Evolutionary conservation across 2,113 vertebrate genomes (phyloP), one percentile per base, ranked within the genome.

Genomic region (Zosterops hypoxanthus): DNA sequence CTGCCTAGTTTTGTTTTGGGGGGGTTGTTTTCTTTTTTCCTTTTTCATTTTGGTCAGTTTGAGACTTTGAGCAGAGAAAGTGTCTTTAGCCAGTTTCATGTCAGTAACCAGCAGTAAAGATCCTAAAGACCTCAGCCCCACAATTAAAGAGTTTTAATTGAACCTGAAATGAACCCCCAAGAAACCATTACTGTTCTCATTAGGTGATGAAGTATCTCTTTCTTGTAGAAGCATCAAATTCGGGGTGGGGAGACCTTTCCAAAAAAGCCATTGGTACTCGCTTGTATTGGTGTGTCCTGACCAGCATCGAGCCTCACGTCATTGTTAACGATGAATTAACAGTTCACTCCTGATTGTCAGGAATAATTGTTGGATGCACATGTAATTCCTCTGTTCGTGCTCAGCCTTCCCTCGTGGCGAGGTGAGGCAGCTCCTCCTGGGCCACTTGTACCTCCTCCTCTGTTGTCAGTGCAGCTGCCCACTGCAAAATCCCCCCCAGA

Each of bases 131-230:
- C 79, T 88, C 29, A 90, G 53, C 59, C 66, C 23, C 63, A 24
- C 28, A 53, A 29, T 59, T 21, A 31, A 61, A 53, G 50, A 31
- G 34, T 73, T 94, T 92, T 33, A 49, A 59, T 0, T 31, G 84
- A 79, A 53, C 50, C 60, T 82, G 34, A 18, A 53, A 34, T 24
- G 59, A 73, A 21, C 23, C 2, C 70, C 73, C 65, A 12, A 86
- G 92, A 81, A 96, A 93, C 79, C 82, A 82, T 94, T 92, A 29
- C 59, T 86, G 90, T 66, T 92, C 92, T 92, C 88, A 15, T 29
- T 3, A 66, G 75, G 68, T 6, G 36, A 64, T 13, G n/a, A 77
- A 33, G n/a, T 15, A n/a, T 69, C 46, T 95, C 92, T 64, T 85
- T 80, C 82, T 83, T n/a, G 70, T 34, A 46, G 42, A 73, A 92